Evolutionary conservation across 2,797 vertebrate species (phyloP), one percentile per base, ranked within the genome.

Genomic region (Clarias pachynema): DNA sequence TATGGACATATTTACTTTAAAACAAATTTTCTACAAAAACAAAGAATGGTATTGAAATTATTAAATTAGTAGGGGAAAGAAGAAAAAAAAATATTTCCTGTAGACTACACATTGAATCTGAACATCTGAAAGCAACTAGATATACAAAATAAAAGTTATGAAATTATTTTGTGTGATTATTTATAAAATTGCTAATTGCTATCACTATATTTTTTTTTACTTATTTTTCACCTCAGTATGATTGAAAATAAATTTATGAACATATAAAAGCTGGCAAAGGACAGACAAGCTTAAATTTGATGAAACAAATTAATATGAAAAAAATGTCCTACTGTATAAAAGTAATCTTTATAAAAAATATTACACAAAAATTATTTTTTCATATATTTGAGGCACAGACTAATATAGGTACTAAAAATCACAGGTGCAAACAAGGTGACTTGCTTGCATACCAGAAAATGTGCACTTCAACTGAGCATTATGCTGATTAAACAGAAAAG

Each of bases 361-460:
- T 24, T 57, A 77, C 31, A 66, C 18, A 34, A 59, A 65, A 53
- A 62, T 84, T 5, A 20, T 24, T 31, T 24, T 24, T 29, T 6
- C 31, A 77, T 26, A 68, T 44, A 78, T 83, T 65, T 68, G 24
- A 93, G 93, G 90, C 92, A 94, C 90, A 72, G 89, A 89, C 86
- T 92, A 85, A 91, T 86, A 92, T 91, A 80, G 89, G 85, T 87
- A 88, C 89, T 91, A 84, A 87, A 86, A 88, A 80, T 83, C 49
- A 77, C 60, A 74, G 49, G 65, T 77, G 66, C 62, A 63, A 66
- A 73, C 56, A 68, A 86, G 49, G 44, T 66, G 72, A 29, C n/a
- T 79, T 66, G 62, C 75, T 77, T 65, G 65, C 75, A 73, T 66
- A 79, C 57, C 26, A 62, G 62, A 31, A 72, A 84, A 79, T 56